A percentile compares a stretch with the other conserved stretches of the same genome.
phyloP scores from a whole-genome alignment of 2,113 vertebrate genomes.

The Rattus rattus region DNA sequence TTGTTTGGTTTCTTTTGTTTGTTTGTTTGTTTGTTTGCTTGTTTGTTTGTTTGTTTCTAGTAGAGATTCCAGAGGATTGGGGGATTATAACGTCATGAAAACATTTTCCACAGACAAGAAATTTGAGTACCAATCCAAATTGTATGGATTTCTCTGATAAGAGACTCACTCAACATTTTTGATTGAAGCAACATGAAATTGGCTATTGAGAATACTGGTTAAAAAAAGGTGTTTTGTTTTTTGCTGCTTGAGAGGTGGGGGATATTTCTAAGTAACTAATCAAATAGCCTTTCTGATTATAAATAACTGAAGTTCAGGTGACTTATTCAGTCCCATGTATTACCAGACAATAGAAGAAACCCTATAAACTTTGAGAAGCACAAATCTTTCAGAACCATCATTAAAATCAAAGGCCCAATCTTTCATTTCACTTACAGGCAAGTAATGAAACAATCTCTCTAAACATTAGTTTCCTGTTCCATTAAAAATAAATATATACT shows the following conservation, averaged over 20 bases:
- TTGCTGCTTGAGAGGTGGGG: background rate
- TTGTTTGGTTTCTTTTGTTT: background rate
- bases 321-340: background rate
- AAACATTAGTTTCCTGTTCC: conserved; percentile 10
- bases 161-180: background rate
- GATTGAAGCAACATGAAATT: conserved; percentile 7
- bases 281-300: background rate
- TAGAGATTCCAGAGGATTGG: background rate
- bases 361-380: background rate
- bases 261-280: background rate
- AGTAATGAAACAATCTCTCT: conserved; percentile 44
- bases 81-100: background rate
- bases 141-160: background rate
- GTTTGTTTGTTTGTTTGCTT: too few relatives aligned
- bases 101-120: background rate
- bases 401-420: background rate
- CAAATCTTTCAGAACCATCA: background rate
- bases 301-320: background rate
- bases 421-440: background rate
- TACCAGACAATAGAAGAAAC: conserved; percentile 44
- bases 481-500: background rate
- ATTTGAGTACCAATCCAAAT: background rate
- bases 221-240: background rate
- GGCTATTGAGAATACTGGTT: background rate
- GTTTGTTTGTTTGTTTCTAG: background rate